Evolutionary conservation across 2,797 vertebrate species (phyloP).

Genomic region (Artibeus lituratus): DNA sequence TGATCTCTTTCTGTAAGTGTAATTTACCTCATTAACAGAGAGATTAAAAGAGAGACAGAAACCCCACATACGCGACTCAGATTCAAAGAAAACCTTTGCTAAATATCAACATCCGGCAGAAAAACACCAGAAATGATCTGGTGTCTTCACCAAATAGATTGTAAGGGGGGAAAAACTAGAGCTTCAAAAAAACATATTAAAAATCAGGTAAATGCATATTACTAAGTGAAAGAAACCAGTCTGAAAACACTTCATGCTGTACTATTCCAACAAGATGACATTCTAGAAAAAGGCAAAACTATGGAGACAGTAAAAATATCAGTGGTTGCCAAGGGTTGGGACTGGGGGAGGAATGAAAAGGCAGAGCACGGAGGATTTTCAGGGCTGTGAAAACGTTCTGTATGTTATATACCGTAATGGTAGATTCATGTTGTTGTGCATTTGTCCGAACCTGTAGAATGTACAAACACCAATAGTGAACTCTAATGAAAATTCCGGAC

Average conservation of each 20-base stretch:
- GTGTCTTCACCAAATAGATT: background rate
- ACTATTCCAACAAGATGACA: background rate
- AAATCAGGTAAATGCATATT: background rate
- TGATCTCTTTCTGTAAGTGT: background rate
- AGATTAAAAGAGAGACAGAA: conserved; percentile 11
- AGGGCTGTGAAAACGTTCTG: background rate
- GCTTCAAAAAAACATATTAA: background rate
- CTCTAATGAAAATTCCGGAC: background rate
- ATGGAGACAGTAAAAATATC: background rate
- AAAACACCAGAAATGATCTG: background rate
- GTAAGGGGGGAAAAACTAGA: background rate
- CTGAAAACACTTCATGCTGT: background rate
- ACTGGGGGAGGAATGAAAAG: background rate
- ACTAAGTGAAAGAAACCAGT: background rate
- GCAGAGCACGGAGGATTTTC: background rate
- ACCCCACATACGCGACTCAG: background rate
- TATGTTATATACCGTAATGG: background rate
- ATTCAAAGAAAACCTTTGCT: conserved; percentile 28
- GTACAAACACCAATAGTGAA: background rate
- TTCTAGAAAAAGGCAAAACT: background rate
- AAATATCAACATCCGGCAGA: background rate
- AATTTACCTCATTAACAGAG: conserved; percentile 10
- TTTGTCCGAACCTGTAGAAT: background rate
- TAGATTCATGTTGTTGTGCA: no score
- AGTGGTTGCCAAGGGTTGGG: background rate